Percentiles rank a stretch among this genome's conserved stretches.
These are phyloP conservation scores for Drosophila melanosoma DNA, from an alignment of 2,888 invertebrate species.

Conservation along the genomic window DNA sequence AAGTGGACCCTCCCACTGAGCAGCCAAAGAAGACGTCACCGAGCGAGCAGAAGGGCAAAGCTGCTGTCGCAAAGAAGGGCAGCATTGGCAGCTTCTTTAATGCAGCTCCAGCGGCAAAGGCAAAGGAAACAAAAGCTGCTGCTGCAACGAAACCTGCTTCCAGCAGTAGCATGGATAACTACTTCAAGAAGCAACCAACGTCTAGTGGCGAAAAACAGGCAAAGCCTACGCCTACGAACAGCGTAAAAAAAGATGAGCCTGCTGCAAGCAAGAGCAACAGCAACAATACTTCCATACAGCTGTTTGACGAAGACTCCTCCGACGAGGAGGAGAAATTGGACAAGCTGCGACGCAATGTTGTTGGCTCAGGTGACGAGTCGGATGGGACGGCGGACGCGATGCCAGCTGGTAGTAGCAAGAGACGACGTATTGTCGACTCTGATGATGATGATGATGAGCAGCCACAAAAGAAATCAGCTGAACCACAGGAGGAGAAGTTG, in stretches of 20 bases:
- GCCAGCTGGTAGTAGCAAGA: conserved; percentile 55
- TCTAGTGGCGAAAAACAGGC: conserved; percentile 16
- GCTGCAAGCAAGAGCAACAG: conserved; percentile 24
- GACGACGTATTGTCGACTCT: conserved; percentile 82
- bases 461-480: conserved; percentile 65
- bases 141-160: conserved; percentile 42
- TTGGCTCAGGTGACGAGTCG: conserved; percentile 67
- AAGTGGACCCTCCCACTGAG: conserved; percentile 18
- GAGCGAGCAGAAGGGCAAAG: conserved; percentile 41
- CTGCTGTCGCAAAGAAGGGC: conserved; percentile 61
- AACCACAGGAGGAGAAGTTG: conserved; percentile 50
- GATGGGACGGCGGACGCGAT: conserved; percentile 37
- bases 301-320: conserved; percentile 78
- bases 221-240: conserved; percentile 29
- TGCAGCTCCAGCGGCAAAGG: conserved; percentile 47
- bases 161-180: conserved; percentile 59
- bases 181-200: conserved; percentile 61
- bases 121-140: conserved; percentile 53
- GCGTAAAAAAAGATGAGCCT: conserved; percentile 34
- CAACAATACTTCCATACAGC: conserved; percentile 75
- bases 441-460: conserved; percentile 82
- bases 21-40: conserved; percentile 55
- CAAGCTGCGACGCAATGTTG: conserved; percentile 73
- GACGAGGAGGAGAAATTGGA: conserved; percentile 83
- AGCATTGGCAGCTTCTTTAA: conserved; percentile 76